A percentile compares a stretch with the other conserved stretches of the same genome.
These are phyloP conservation scores for Drosophila parabipectinata DNA, from an alignment of 1,140 invertebrate genomes.

Conservation along the genomic window DNA sequence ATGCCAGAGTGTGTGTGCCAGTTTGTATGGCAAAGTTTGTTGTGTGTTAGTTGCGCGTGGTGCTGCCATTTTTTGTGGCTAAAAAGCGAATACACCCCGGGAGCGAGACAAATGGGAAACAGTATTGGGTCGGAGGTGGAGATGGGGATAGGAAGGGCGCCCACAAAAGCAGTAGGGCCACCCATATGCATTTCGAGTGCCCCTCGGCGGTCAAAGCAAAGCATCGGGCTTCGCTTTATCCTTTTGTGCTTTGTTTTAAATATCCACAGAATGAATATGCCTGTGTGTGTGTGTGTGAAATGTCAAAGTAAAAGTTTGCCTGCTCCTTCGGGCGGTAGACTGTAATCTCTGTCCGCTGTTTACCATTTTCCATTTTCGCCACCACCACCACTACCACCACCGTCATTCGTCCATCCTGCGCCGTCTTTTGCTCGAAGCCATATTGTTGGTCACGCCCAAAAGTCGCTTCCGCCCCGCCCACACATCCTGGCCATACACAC, in stretches of 20 bases:
- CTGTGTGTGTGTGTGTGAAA: slow-evolving; percentile 41
- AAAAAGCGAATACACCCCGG: slow-evolving; percentile 58
- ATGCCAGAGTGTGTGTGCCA: not conserved
- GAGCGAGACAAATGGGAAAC: slow-evolving; percentile 32
- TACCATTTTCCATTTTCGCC: slow-evolving; percentile 68
- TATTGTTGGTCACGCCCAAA: slow-evolving; percentile 21
- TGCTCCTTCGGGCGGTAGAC: slow-evolving; percentile 67
- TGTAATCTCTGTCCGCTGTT: slow-evolving; percentile 76
- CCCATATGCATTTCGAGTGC: slow-evolving; percentile 71
- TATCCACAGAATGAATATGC: slow-evolving; percentile 12
- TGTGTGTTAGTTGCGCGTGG: slow-evolving; percentile 73
- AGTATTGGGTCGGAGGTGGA: slow-evolving; percentile 19
- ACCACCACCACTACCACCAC: not conserved
- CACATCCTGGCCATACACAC: not conserved
- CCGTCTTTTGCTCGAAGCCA: slow-evolving; percentile 43
- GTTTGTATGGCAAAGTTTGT: slow-evolving; percentile 35
- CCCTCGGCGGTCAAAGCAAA: slow-evolving; percentile 76
- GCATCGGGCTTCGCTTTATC: slow-evolving; percentile 52
- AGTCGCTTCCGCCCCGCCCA: slow-evolving; percentile 10
- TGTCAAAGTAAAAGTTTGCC: slow-evolving; percentile 78
- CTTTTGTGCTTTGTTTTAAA: slow-evolving; percentile 57
- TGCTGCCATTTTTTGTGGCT: slow-evolving; percentile 70
- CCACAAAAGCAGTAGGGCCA: slow-evolving; percentile 6
- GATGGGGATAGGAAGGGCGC: slow-evolving; percentile 2
- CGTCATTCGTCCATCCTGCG: not conserved